Percentiles rank a stretch among this genome's conserved stretches.
Conservation (phyloP, 2,888 invertebrate genomes). For the Callinectes sapidus region DNA sequence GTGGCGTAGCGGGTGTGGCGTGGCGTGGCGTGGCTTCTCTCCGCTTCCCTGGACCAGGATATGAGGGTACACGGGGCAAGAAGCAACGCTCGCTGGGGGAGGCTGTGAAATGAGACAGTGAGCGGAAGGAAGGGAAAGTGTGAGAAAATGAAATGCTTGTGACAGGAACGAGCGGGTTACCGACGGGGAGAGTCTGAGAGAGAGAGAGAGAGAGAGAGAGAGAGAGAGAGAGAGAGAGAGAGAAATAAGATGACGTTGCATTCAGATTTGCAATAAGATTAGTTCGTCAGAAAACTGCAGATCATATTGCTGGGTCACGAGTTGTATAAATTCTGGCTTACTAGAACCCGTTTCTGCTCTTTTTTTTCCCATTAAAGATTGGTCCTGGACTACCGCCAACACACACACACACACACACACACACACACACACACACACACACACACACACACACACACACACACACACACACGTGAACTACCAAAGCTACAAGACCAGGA, state of each 20-base stretch:
- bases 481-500: background rate
- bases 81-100: background rate
- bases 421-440: conserved; percentile 33
- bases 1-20: background rate
- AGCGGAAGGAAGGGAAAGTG: conserved; percentile 22
- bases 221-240: conserved; percentile 7
- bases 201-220: conserved; percentile 8
- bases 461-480: background rate
- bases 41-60: background rate
- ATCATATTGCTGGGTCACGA: background rate
- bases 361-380: background rate
- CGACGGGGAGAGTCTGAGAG: background rate
- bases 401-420: conserved; percentile 31
- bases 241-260: background rate
- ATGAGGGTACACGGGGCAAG: background rate
- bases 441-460: conserved; percentile 34
- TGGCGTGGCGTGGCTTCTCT: background rate
- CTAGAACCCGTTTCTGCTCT: background rate
- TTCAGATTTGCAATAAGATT: background rate
- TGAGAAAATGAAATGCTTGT: conserved; percentile 12
- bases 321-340: background rate
- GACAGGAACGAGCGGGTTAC: background rate
- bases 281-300: background rate
- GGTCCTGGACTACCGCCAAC: background rate
- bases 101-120: conserved; percentile 8